Evolutionary conservation across 2,797 vertebrate genomes (phyloP), one percentile per base, ranked within the genome.

Genomic region (Adelosebastes latens): DNA sequence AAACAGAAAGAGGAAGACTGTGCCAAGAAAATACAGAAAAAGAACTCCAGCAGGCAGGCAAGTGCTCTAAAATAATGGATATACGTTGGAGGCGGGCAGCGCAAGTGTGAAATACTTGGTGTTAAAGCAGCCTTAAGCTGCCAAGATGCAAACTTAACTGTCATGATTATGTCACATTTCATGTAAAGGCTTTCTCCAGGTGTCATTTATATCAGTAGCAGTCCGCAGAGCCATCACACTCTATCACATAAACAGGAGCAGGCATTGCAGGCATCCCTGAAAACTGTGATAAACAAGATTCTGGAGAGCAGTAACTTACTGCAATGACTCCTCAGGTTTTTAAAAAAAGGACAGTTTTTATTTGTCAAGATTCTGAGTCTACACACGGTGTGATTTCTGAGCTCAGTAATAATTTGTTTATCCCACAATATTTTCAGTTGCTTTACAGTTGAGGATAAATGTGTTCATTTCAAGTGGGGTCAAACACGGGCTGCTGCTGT

Each of bases 161-260:
- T 90, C 88, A 89, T 76, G 77, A 89, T 87, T 86, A 80, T 90
- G 87, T 87, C 88, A 88, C 76, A 88, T 91, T 88, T 86, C 77
- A 88, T 86, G 79, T 61, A 53, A 84, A 91, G 81, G 72, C 81
- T 86, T 84, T 87, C 79, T 88, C 63, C 22, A 61, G 31, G 70
- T 89, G 88, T 90, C 85, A 81, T 85, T 70, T 88, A 85, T 88
- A 89, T 89, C 75, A 81, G 74, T 22, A 39, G 72, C 62, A 39
- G 69, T 72, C 74, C 9, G 27, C 69, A 36, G 4, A 56, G 70
- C 70, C 73, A 77, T 88, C 87, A 75, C 22, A 46, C 56, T 66
- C 66, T 10, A 69, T 79, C 84, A 77, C 72, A 73, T 77, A 68
- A 82, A 91, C 79, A 72, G 71, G 74, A 75, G 55, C 53, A 71